Base-by-base conservation (phyloP, 2,888 invertebrate genomes). In the Caenorhabditis sp. region DNA sequence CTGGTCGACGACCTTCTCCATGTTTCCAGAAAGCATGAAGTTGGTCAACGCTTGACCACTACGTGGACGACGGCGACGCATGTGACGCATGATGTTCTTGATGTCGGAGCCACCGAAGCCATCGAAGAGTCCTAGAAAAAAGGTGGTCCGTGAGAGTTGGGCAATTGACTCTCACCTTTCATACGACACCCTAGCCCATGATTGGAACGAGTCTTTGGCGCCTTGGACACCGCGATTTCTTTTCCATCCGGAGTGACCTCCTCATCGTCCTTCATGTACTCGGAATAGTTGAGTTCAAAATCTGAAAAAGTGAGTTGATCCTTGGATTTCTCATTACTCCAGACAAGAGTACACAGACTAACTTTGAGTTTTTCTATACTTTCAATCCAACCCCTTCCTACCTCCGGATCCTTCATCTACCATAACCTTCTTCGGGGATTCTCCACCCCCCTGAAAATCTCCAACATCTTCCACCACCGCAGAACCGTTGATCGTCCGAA, bases 21-120 rank as follows among this genome's bases (percentile, higher is more conserved):
- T 75, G 2, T 86, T 86, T 44, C 88, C 88, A 22, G 82, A 82
- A 41, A 76, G 31, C 81, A 80, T 75, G 38, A 75, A 83, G 63
- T 85, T 85, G 14, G 84, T 77, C 14, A 75, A 56, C 14, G 66
- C 73, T 28, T 56, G 47, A 0, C 89, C 81, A 4, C 28, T 31
- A 14, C 28, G 54, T 6, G 70, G 58, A 8, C 49, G 56, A 6
- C 66, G 54, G 16, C 69, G 79, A 8, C 66, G 70, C 24, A 82
- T 69, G 22, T 77, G 77, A 0, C 41, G 73, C 41, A 77, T 72
- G 22, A 82, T 70, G 47, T 69, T 54, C 31, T 77, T 74, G 35
- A 75, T 28, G 26, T 83, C 79, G 16, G 26, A 12, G 1, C 75
- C 80, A 8, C 64, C 75, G 22, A 83, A 80, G 0, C 83, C 83